phyloP scores from a whole-genome alignment of 2,797 vertebrate genomes.

The Mormyrops attenuatus region DNA sequence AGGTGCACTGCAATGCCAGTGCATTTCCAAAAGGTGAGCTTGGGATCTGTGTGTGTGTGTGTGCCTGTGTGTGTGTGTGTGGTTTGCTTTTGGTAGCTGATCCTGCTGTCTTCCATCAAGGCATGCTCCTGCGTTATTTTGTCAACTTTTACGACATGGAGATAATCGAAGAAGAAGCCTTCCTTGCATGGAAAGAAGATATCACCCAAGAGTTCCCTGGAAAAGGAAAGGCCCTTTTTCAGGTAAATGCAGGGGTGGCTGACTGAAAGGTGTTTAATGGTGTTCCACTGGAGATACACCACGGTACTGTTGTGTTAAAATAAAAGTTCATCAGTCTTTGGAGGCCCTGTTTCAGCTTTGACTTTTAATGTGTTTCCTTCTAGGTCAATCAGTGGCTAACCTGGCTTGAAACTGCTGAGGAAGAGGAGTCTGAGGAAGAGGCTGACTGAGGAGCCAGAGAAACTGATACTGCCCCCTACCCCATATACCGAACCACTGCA shows the following conservation, averaged over 20 bases:
- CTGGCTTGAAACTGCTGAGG: slow-evolving; percentile 97
- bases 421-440: slow-evolving; percentile 98
- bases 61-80: neutral
- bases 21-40: slow-evolving; percentile 86
- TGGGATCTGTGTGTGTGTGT: neutral
- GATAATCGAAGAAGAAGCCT: slow-evolving; percentile 99
- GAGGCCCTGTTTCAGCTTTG: neutral
- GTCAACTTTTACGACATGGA: slow-evolving; percentile 99
- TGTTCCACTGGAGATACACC: neutral
- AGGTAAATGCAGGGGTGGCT: slow-evolving; percentile 61
- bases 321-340: neutral
- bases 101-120: slow-evolving; percentile 45
- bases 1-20: slow-evolving; percentile 92
- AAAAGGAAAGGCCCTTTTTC: slow-evolving; percentile 99
- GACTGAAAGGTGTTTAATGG: neutral
- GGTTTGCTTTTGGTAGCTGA: neutral
- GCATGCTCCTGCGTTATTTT: slow-evolving; percentile 98
- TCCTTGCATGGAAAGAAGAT: slow-evolving; percentile 99
- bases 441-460: slow-evolving; percentile 84
- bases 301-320: neutral
- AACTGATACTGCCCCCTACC: slow-evolving; percentile 64
- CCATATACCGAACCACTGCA: slow-evolving; percentile 76
- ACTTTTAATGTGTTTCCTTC: neutral
- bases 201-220: slow-evolving; percentile 98
- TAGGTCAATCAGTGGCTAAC: slow-evolving; percentile 99